These are phyloP conservation scores for Neogale vison DNA, from an alignment of 2,113 vertebrate species.

Conservation along the genomic window DNA sequence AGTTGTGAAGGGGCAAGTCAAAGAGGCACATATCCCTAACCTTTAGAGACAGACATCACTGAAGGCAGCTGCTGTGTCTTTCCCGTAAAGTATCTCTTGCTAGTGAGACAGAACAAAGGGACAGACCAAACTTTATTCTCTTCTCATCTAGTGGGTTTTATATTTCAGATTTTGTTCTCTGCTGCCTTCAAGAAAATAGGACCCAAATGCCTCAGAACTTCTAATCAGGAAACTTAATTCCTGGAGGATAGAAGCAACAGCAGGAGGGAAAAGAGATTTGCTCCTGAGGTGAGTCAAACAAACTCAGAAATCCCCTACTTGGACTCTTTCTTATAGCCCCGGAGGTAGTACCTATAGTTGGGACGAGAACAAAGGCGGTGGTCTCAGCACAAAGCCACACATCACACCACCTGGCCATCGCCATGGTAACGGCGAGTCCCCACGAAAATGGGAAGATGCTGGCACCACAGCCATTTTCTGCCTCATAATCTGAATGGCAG, in stretches of 20 bases:
- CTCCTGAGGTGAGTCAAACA: slow-evolving; percentile 31
- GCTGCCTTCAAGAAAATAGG: slow-evolving; percentile 33
- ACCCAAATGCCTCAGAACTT: background rate
- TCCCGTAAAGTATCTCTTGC: background rate
- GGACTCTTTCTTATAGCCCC: background rate
- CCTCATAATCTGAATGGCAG: background rate
- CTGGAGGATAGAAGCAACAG: background rate
- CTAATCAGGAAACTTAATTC: background rate
- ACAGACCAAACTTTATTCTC: background rate
- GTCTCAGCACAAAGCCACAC: slow-evolving; percentile 7
- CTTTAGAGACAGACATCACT: slow-evolving; percentile 54
- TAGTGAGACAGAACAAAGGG: slow-evolving; percentile 17
- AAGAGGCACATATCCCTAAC: slow-evolving; percentile 41
- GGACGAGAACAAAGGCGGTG: slow-evolving; percentile 56
- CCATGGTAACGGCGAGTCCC: slow-evolving; percentile 58
- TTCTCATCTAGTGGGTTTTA: background rate
- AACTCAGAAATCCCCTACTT: background rate
- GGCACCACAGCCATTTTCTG: background rate
- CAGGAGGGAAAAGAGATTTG: background rate
- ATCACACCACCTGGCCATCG: background rate
- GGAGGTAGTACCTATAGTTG: background rate
- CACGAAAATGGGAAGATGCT: background rate
- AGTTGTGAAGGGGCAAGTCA: slow-evolving; percentile 51
- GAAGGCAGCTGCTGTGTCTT: background rate
- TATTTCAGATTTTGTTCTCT: slow-evolving; percentile 43